A percentile compares a stretch with the other conserved stretches of the same genome.
phyloP scores from a whole-genome alignment of 1,140 invertebrate species.

The Linepithema humile region DNA sequence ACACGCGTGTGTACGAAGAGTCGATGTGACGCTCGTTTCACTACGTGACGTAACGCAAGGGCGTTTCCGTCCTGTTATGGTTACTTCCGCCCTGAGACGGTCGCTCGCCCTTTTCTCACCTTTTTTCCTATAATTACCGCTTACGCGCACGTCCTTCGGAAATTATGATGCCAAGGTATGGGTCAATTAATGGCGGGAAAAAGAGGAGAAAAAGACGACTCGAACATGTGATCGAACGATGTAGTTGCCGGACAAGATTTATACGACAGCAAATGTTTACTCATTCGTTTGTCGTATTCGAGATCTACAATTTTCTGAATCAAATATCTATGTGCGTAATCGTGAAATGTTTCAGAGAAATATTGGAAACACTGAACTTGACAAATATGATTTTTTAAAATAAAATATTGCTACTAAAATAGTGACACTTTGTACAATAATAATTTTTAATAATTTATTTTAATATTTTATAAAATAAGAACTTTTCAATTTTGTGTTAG shows the following conservation, averaged over 20 bases:
- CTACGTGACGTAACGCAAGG: slow-evolving; percentile 67
- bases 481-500: background rate
- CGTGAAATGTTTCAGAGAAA: background rate
- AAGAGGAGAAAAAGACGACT: background rate
- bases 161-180: slow-evolving; percentile 49
- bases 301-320: background rate
- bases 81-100: slow-evolving; percentile 58
- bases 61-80: slow-evolving; percentile 66
- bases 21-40: slow-evolving; percentile 30
- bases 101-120: slow-evolving; percentile 32
- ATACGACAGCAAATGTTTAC: slow-evolving; percentile 2
- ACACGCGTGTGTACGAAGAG: slow-evolving; percentile 48
- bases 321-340: background rate
- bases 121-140: slow-evolving; percentile 23
- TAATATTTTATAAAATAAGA: background rate
- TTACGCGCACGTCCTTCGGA: slow-evolving; percentile 42
- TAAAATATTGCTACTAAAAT: background rate
- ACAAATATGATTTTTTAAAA: background rate
- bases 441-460: background rate
- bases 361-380: background rate
- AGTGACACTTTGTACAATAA: background rate
- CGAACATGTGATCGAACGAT: slow-evolving; percentile 24
- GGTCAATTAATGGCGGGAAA: slow-evolving; percentile 45
- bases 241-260: slow-evolving; percentile 30
- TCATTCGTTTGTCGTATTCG: too few relatives aligned